Evolutionary conservation across 2,797 vertebrate species (phyloP).

Genomic region (Podarcis lilfordi): DNA sequence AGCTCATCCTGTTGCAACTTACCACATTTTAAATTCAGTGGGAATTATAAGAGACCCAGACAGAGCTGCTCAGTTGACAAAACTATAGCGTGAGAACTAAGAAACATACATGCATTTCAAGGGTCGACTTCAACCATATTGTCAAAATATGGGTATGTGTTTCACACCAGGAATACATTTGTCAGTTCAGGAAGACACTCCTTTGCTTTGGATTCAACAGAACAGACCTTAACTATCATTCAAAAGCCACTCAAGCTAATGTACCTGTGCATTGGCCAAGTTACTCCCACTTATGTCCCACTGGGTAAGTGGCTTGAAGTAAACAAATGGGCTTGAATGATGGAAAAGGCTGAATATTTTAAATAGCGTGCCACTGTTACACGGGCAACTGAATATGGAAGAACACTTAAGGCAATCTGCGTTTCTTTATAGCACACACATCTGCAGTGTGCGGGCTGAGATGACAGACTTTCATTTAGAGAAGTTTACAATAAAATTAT

Average conservation of each 20-base stretch:
- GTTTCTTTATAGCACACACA: background rate
- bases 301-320: background rate
- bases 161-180: conserved; percentile 44
- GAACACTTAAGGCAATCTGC: background rate
- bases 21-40: conserved; percentile 4
- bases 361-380: background rate
- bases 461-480: background rate
- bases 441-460: too few species aligned
- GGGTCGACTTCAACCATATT: background rate
- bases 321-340: background rate
- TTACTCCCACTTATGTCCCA: background rate
- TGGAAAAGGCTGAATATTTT: background rate
- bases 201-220: background rate
- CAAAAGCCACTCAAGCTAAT: background rate
- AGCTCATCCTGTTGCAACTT: conserved; percentile 21
- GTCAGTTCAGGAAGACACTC: background rate
- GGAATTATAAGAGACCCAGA: background rate
- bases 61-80: background rate
- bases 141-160: conserved; percentile 50
- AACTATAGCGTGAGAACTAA: background rate
- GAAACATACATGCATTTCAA: conserved; percentile 15
- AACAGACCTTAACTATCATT: background rate
- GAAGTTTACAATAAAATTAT: background rate
- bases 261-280: background rate
- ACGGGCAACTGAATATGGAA: background rate